Base-by-base conservation (phyloP, 2,113 vertebrate species). In the Machaerirhynchus nigripectus region DNA sequence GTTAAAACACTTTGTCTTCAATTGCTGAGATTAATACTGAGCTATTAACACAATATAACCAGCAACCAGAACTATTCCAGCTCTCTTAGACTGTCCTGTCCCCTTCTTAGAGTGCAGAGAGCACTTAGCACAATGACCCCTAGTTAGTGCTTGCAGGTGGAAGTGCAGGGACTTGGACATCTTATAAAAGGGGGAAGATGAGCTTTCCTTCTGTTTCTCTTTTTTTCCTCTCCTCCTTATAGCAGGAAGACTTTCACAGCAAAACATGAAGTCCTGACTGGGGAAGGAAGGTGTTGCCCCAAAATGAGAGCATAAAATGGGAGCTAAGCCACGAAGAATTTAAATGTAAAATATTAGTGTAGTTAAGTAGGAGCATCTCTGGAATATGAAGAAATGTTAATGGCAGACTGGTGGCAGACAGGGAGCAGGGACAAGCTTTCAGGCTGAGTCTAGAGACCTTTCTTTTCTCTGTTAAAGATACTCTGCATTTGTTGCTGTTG, bases 31-130 rank as follows among this genome's bases (percentile, higher is more conserved):
- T 11, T 15, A 57, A 31, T 7, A 55, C 1, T 11, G 4, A 35
- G 0, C 7, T 49, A 8, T 5, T 39, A 50, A 22, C 1, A 39
- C 31, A 44, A 1, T 7, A 49, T 1, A 74, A 70, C 9, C 9
- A 65, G 1, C 12, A 77, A 9, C 7, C 1, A 12, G 2, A 70
- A 16, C 24, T 14, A 20, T 11, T 31, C 31, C 4, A 63, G 4
- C 18, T 59, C 7, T 22, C 17, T 17, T 24, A 24, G 27, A 3
- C n/a, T 24, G 2, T 40, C 11, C 31, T 53, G n/a, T 40, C 33
- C 49, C 37, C 46, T 68, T 79, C 75, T 90, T 49, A 44, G 37
- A 40, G 39, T 30, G 39, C 21, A 73, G 49, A 49, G 85, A 64
- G 31, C 60, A n/a, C 17, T 79, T 65, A 69, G 55, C 16, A 39